These are phyloP conservation scores for Arctocebus calabarensis DNA, from an alignment of 2,797 vertebrate species.

Conservation along the genomic window DNA sequence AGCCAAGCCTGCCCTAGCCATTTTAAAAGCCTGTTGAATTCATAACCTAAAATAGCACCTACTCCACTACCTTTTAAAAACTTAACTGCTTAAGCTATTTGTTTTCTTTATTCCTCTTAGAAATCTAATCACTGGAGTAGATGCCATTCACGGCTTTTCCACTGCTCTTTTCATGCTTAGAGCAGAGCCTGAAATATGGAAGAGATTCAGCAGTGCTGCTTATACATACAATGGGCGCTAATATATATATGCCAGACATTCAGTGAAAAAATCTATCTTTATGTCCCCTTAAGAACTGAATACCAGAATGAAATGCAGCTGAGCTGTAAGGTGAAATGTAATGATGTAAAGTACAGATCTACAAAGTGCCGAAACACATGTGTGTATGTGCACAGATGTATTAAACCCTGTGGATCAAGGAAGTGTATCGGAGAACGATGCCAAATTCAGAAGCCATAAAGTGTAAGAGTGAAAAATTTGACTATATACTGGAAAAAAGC, in stretches of 20 bases:
- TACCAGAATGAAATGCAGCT: neutral
- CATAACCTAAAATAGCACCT: neutral
- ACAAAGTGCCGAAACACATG: neutral
- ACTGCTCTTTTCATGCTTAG: neutral
- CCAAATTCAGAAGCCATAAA: neutral
- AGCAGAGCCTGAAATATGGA: neutral
- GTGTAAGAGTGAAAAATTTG: neutral
- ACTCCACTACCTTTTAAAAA: neutral
- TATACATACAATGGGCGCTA: neutral
- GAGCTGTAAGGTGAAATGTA: neutral
- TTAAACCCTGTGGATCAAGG: neutral
- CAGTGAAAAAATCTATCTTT: neutral
- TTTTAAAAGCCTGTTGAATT: neutral
- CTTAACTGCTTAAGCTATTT: neutral
- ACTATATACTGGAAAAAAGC: neutral
- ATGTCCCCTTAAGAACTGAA: neutral
- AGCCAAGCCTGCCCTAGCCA: neutral
- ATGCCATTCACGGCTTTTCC: neutral
- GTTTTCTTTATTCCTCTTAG: neutral
- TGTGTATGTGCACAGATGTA: neutral
- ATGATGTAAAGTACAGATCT: neutral
- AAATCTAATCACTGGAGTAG: neutral
- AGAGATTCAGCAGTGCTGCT: neutral
- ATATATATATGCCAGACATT: neutral
- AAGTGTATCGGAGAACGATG: neutral